Percentiles rank a stretch among this genome's conserved stretches.
These are phyloP conservation scores for Achatina immaculata DNA, from an alignment of 1,140 invertebrate species.

Conservation along the genomic window DNA sequence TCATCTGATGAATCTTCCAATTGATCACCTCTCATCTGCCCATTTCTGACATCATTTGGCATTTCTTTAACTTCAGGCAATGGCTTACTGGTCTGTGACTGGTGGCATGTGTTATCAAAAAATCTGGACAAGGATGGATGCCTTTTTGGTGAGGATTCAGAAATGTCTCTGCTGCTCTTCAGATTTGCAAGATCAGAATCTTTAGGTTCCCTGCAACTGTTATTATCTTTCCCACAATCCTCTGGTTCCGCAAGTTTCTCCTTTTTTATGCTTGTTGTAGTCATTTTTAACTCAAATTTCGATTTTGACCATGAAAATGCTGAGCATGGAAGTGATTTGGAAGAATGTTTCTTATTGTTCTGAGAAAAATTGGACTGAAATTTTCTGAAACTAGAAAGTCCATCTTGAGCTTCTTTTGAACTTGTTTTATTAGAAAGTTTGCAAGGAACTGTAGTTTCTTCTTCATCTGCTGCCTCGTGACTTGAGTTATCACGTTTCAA, in stretches of 20 bases:
- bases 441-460: not conserved
- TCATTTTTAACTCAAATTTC: not conserved
- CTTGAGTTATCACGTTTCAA: not conserved
- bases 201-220: not conserved
- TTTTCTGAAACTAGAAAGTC: not conserved
- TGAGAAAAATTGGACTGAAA: conserved; percentile 15
- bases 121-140: not conserved
- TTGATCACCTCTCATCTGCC: not conserved
- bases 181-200: not conserved
- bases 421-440: not conserved
- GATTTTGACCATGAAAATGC: conserved; percentile 32
- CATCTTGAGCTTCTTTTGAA: not conserved
- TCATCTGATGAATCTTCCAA: not conserved
- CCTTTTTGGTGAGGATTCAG: not conserved
- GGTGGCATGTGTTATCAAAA: not conserved
- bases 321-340: conserved; percentile 12
- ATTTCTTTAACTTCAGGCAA: not conserved
- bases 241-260: not conserved
- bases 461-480: not conserved
- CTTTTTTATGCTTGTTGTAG: not conserved
- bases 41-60: not conserved
- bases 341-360: not conserved
- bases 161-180: not conserved
- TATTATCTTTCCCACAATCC: not conserved
- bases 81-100: not conserved